A percentile compares a stretch with the other conserved stretches of the same genome.
Conservation (phyloP, 1,140 invertebrate species). For the Augochlora pura region DNA sequence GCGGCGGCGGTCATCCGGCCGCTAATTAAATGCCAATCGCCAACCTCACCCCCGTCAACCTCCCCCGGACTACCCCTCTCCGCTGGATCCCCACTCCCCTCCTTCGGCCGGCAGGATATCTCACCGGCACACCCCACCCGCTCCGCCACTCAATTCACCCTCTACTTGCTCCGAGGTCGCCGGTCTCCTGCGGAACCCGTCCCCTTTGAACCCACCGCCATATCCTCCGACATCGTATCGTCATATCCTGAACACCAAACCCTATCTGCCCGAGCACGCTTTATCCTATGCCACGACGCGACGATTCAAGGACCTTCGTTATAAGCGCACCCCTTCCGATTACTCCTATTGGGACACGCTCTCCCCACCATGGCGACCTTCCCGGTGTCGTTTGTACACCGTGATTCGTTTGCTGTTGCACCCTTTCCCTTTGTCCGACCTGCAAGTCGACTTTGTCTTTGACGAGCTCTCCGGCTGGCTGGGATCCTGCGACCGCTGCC, state of each 20-base stretch:
- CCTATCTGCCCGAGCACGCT: constrained; percentile 1
- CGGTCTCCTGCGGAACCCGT: constrained; percentile 54
- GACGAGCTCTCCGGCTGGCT: too few species aligned
- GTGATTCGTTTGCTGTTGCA: background rate
- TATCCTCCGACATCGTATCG: constrained; percentile 52
- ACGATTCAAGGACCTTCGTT: too few species aligned
- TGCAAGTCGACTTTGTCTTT: too few species aligned
- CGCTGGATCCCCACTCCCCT: constrained; percentile 24
- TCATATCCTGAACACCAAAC: constrained; percentile 45
- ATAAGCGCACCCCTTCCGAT: constrained; percentile 35
- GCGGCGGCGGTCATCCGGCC: constrained; percentile 78
- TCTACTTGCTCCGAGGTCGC: constrained; percentile 54
- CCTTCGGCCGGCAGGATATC: constrained; percentile 45
- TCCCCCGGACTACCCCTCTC: constrained; percentile 47
- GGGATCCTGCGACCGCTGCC: too few species aligned
- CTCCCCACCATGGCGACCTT: background rate
- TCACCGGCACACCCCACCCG: constrained; percentile 44
- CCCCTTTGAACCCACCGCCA: constrained; percentile 62
- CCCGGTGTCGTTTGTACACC: background rate
- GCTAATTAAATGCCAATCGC: constrained; percentile 81
- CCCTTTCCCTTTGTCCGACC: background rate
- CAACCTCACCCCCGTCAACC: constrained; percentile 65
- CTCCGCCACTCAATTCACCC: constrained; percentile 67
- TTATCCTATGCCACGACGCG: too few species aligned
- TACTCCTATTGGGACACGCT: background rate